Conservation (phyloP, 2,888 invertebrate genomes). For the Leucophenga montana region DNA sequence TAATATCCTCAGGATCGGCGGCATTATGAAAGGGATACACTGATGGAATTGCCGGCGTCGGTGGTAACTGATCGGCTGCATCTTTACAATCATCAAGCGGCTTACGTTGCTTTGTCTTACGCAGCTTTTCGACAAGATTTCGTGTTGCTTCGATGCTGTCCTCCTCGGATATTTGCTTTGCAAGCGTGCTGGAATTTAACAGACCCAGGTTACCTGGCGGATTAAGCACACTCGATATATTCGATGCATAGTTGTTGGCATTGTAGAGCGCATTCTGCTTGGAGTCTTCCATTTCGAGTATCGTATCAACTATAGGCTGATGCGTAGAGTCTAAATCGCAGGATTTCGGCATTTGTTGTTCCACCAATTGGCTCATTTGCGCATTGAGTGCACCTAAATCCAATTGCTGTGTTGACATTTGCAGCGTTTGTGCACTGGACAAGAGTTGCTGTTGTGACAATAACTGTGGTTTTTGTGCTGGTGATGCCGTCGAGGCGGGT, state of each 20-base stretch:
- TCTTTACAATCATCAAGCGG: constrained; percentile 65
- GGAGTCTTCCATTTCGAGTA: constrained; percentile 68
- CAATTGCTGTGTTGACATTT: constrained; percentile 22
- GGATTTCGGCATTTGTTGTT: constrained; percentile 9
- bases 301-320: constrained; percentile 68
- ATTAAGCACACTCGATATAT: constrained; percentile 55
- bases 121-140: constrained; percentile 87
- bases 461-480: constrained; percentile 22
- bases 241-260: constrained; percentile 49
- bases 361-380: constrained; percentile 13
- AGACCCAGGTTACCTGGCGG: constrained; percentile 54
- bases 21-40: constrained; percentile 71
- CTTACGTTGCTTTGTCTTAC: constrained; percentile 75
- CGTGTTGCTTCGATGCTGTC: constrained; percentile 87
- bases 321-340: constrained; percentile 49
- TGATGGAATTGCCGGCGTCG: constrained; percentile 70
- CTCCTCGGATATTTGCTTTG: constrained; percentile 74
- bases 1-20: constrained; percentile 69
- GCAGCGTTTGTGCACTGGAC: background rate
- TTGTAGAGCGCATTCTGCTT: constrained; percentile 43
- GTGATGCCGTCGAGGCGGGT: constrained; percentile 25
- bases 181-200: constrained; percentile 34
- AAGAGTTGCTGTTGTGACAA: constrained; percentile 1
- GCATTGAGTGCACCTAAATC: background rate
- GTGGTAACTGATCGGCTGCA: constrained; percentile 65